A percentile compares a stretch with the other conserved stretches of the same genome.
Evolutionary conservation across 2,888 invertebrate species (phyloP).

Genomic region (Catocala fraxini): DNA sequence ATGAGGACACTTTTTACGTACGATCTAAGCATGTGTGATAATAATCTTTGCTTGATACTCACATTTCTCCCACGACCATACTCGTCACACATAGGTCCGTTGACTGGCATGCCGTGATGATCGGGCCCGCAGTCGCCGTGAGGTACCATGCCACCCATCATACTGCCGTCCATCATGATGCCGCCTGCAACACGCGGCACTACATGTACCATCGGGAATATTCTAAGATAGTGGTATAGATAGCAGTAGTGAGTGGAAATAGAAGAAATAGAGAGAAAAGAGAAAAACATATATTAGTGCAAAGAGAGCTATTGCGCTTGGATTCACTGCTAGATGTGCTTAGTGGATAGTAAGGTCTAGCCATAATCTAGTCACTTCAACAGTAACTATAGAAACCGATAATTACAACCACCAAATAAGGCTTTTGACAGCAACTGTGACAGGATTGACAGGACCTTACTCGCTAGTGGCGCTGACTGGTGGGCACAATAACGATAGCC

Average conservation of each 20-base stretch:
- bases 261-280: not conserved
- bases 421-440: too few species aligned
- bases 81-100: conserved; percentile 84
- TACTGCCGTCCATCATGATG: conserved; percentile 84
- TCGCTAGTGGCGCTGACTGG: too few species aligned
- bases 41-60: conserved; percentile 48
- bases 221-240: conserved; percentile 16
- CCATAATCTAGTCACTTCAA: too few species aligned
- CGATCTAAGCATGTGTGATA: not conserved
- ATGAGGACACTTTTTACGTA: too few species aligned
- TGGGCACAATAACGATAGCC: too few species aligned
- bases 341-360: too few species aligned
- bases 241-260: not conserved
- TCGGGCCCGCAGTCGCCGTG: conserved; percentile 81
- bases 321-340: too few species aligned
- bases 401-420: too few species aligned
- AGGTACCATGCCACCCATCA: conserved; percentile 79
- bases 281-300: not conserved
- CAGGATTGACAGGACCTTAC: too few species aligned
- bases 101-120: conserved; percentile 77
- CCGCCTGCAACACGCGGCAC: conserved; percentile 70
- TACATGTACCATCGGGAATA: conserved; percentile 47
- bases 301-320: too few species aligned
- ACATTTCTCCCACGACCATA: conserved; percentile 80
- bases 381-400: too few species aligned